phyloP scores from a whole-genome alignment of 1,140 invertebrate species.

The Diuraphis noxia region DNA sequence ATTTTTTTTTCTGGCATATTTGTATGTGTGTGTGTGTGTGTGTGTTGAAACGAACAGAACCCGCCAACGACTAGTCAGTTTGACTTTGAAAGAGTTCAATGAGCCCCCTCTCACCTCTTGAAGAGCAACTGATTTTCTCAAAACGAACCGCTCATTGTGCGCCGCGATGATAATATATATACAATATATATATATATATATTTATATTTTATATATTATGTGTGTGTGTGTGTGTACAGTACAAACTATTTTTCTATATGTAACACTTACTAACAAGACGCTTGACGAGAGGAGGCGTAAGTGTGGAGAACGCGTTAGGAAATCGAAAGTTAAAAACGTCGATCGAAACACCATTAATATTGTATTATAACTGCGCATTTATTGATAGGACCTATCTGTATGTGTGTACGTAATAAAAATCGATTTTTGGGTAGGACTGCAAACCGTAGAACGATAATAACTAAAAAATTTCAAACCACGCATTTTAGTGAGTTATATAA shows the following conservation, averaged over 20 bases:
- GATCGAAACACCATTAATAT: constrained; percentile 16
- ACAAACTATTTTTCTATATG: constrained; percentile 19
- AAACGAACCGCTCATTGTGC: constrained; percentile 26
- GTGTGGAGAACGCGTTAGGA: neutral
- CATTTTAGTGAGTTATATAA: neutral
- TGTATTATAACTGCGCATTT: neutral
- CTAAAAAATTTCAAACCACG: neutral
- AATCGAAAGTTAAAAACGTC: constrained; percentile 28
- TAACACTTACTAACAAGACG: constrained; percentile 30
- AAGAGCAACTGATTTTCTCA: constrained; percentile 20
- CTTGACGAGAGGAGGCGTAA: constrained; percentile 3
- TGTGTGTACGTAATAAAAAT: neutral
- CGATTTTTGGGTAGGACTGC: neutral
- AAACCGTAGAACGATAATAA: neutral
- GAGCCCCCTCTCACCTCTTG: constrained; percentile 36
- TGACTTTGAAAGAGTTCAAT: constrained; percentile 41
- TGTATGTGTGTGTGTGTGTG: neutral
- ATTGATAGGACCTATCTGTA: neutral
- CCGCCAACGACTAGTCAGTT: constrained; percentile 16
- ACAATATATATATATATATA: neutral
- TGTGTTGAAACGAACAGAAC: neutral
- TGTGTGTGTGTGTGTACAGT: neutral
- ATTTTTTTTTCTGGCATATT: neutral
- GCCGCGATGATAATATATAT: neutral
- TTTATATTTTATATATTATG: neutral